Conservation (phyloP, 1,140 invertebrate genomes). For the Akabosia matsudoensis region DNA sequence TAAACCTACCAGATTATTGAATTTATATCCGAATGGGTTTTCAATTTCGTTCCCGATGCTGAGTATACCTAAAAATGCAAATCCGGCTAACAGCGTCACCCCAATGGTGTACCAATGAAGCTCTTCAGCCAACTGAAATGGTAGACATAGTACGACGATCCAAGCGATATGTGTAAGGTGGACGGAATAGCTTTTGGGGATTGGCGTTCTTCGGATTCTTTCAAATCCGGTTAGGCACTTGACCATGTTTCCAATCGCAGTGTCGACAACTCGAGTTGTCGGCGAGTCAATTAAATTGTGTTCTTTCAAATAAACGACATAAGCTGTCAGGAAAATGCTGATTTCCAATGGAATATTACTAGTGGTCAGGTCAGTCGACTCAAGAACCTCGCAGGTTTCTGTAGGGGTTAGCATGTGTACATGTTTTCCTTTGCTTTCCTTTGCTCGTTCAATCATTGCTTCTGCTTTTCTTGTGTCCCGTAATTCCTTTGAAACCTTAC, state of each 20-base stretch:
- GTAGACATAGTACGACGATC: constrained; percentile 31
- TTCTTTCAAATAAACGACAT: background rate
- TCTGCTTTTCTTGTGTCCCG: background rate
- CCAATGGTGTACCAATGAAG: constrained; percentile 27
- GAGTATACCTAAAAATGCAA: constrained; percentile 1
- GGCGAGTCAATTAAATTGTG: background rate
- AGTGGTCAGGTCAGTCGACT: no score
- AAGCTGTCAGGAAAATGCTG: background rate
- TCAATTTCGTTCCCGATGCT: constrained; percentile 9
- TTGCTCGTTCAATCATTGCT: background rate
- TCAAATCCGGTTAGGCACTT: constrained; percentile 33
- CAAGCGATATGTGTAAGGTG: constrained; percentile 34
- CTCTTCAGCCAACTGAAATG: constrained; percentile 3
- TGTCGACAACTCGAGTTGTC: background rate
- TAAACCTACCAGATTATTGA: constrained; percentile 12
- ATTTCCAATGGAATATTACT: constrained; percentile 12
- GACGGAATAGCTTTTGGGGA: constrained; percentile 33
- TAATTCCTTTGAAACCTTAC: background rate
- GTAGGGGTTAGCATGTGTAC: no score
- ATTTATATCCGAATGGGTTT: constrained; percentile 20
- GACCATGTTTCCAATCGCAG: constrained; percentile 6
- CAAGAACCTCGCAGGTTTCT: no score
- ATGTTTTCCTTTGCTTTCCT: background rate
- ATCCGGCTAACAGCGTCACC: constrained; percentile 17
- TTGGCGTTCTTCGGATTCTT: constrained; percentile 37